Conservation (phyloP, 2,797 vertebrate genomes). For the Rhynchotus rufescens region DNA sequence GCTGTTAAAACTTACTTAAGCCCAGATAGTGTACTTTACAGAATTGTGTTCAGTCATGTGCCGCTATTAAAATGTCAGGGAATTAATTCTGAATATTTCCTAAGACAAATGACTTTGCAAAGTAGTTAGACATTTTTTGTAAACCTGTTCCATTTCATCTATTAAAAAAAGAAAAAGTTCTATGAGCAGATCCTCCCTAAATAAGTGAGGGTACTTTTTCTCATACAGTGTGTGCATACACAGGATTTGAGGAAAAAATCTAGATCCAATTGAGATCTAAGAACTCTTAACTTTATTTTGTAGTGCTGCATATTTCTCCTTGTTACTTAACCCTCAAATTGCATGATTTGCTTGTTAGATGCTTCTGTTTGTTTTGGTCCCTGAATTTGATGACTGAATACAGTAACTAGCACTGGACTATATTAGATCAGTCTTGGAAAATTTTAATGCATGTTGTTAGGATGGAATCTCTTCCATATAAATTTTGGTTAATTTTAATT, state of each 20-base stretch:
- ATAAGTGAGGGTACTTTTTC: no score
- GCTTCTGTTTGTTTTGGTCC: background rate
- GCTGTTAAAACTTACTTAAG: no score
- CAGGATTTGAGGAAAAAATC: background rate
- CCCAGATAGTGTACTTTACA: no score
- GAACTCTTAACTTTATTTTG: background rate
- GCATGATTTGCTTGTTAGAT: background rate
- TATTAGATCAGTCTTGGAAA: background rate
- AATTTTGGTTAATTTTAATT: slow-evolving; percentile 34
- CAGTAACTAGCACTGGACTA: background rate
- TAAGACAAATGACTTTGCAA: no score
- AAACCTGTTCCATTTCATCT: no score
- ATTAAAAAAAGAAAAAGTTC: no score
- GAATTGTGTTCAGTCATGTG: no score
- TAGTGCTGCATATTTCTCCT: background rate
- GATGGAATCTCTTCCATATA: background rate
- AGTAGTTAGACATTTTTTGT: no score
- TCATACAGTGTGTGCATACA: background rate
- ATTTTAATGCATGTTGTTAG: background rate
- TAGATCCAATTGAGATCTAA: background rate
- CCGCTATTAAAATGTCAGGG: no score
- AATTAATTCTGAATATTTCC: no score
- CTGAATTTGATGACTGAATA: background rate
- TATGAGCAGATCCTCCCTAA: no score
- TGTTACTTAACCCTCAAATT: background rate